Evolutionary conservation across 1,140 invertebrate genomes (phyloP), one percentile per base, ranked within the genome.

Genomic region (Theocolax elegans): DNA sequence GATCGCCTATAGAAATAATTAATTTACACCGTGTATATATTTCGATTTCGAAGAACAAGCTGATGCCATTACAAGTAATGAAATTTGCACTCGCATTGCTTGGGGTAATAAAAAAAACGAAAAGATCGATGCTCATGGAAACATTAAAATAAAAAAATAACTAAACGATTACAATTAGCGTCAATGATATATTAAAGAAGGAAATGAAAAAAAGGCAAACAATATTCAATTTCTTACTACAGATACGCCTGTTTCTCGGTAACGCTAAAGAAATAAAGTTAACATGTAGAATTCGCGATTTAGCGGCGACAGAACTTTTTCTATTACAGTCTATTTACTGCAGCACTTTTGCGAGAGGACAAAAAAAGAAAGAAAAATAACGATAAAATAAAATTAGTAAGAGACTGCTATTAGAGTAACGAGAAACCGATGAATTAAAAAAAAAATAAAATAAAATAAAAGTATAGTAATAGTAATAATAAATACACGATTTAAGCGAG

Each of bases 21-120:
- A 59, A 38, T 59, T 59, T 67, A 58, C 25, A 67, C 49, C 63
- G 67, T 69, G 63, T 23, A 69, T 69, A 69, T 56, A n/a, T n/a
- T n/a, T n/a, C n/a, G 27, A 23, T 38, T 54, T 69, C 31, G 59
- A 56, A 35, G 51, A 51, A 17, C 21, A 60, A 48, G 44, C 17
- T 35, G 21, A 59, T 68, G 12, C 49, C 54, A 40, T 3, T 65
- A 42, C 38, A 60, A 15, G 46, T 67, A 53, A 68, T 25, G 51
- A 49, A 59, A 51, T 17, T 62, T 54, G 19, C 48, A 64, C 10
- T 46, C 48, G 13, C 7, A 42, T 63, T 48, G 8, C 17, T 13
- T 46, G 38, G 42, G 1, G 1, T 40, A 65, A 4, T 19, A 23
- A 53, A 27, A 65, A 51, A 58, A 48, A 48, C 40, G 21, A 35